phyloP scores from a whole-genome alignment of 2,888 invertebrate genomes.

The Dicyrtomina minuta region DNA sequence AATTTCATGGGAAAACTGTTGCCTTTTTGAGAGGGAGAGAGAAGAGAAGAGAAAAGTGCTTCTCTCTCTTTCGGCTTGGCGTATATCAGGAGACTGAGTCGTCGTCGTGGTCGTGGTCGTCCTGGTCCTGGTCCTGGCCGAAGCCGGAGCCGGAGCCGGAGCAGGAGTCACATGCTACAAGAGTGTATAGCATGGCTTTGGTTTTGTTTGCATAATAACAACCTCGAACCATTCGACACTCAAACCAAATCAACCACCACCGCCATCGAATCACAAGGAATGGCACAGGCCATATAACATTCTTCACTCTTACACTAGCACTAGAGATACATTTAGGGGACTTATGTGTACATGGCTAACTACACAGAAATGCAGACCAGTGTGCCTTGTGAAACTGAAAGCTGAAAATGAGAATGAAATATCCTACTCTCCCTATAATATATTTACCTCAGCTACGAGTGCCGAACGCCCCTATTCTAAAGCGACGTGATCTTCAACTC shows the following conservation, averaged over 20 bases:
- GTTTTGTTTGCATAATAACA: slow-evolving; percentile 22
- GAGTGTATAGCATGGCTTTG: slow-evolving; percentile 8
- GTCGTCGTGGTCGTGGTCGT: not conserved
- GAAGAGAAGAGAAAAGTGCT: not conserved
- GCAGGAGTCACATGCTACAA: not conserved
- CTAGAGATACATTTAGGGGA: too few species aligned
- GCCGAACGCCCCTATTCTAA: too few species aligned
- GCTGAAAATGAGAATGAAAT: too few species aligned
- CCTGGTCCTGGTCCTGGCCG: too few species aligned
- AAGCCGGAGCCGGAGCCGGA: too few species aligned
- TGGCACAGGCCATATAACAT: not conserved
- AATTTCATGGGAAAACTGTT: slow-evolving; percentile 38
- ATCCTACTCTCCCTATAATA: too few species aligned
- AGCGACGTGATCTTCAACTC: too few species aligned
- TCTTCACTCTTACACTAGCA: too few species aligned
- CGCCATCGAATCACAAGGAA: not conserved
- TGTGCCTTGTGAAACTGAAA: too few species aligned
- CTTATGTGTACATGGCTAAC: too few species aligned
- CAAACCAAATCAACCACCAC: not conserved
- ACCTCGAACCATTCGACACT: slow-evolving; percentile 1
- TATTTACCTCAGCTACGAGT: too few species aligned
- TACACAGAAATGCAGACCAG: too few species aligned
- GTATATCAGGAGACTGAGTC: not conserved
- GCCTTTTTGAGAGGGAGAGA: slow-evolving; percentile 24
- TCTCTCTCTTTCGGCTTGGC: not conserved